A percentile compares a stretch with the other conserved stretches of the same genome.
Conservation (phyloP, 1,140 invertebrate species). For the Caenorhabditis tropicalis region DNA sequence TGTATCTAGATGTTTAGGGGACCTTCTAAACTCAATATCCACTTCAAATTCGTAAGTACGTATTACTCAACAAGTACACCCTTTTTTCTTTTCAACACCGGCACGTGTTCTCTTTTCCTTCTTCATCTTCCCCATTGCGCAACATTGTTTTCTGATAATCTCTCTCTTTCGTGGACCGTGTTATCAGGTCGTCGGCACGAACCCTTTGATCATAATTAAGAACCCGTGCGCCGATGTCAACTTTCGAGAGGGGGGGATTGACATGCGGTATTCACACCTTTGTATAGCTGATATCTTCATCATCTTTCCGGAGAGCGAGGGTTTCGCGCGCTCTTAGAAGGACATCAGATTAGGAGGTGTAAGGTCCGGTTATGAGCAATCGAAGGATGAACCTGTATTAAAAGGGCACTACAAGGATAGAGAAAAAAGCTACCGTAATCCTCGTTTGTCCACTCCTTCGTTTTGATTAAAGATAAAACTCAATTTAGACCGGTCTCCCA, state of each 20-base stretch:
- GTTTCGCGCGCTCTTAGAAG: background rate
- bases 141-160: background rate
- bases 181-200: background rate
- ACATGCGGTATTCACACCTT: background rate
- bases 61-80: background rate
- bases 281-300: background rate
- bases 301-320: background rate
- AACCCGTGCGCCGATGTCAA: background rate
- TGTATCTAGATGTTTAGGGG: no score
- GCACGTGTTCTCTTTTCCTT: no score
- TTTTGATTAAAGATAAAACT: no score
- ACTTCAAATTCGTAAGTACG: no score
- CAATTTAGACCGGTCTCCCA: no score
- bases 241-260: no score
- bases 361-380: no score
- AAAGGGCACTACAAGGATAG: no score
- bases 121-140: background rate
- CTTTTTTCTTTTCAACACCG: background rate
- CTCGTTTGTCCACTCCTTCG: no score
- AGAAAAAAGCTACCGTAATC: no score
- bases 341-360: background rate
- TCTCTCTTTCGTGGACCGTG: background rate
- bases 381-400: no score
- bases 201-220: background rate
- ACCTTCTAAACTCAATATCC: no score